phyloP scores from a whole-genome alignment of 2,113 vertebrate species.

The Gobio gobio region DNA sequence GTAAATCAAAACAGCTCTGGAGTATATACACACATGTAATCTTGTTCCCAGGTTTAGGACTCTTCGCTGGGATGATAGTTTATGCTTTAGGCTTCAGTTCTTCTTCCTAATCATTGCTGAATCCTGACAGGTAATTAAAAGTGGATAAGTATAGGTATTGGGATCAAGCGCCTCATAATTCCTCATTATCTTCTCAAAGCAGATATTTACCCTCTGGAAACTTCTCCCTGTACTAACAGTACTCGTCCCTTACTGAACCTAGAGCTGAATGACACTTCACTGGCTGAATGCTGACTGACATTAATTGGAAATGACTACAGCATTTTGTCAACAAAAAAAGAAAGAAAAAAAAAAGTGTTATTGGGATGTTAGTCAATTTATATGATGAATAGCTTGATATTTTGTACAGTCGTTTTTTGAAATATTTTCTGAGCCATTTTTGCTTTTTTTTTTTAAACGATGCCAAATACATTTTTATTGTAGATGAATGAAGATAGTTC shows the following conservation, averaged over 20 bases:
- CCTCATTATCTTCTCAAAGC: conserved; percentile 66
- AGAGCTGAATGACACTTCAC: background rate
- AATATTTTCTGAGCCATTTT: background rate
- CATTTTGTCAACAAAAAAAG: background rate
- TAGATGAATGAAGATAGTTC: too few species aligned
- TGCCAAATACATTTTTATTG: background rate
- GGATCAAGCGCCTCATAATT: conserved; percentile 66
- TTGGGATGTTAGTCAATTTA: background rate
- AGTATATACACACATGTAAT: background rate
- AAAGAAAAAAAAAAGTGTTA: background rate
- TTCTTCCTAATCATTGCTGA: conserved; percentile 54
- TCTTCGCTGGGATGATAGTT: background rate
- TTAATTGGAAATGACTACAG: background rate
- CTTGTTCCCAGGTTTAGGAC: background rate
- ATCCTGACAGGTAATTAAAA: conserved; percentile 68
- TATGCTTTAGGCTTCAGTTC: conserved; percentile 49
- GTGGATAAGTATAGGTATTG: conserved; percentile 44
- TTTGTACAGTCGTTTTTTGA: background rate
- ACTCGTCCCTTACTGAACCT: conserved; percentile 16
- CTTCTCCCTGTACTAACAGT: conserved; percentile 53
- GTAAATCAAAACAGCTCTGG: background rate
- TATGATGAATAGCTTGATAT: background rate
- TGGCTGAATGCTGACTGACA: conserved; percentile 7
- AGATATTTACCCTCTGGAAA: conserved; percentile 61
- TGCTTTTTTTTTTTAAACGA: background rate